Base-by-base conservation (phyloP, 2,888 invertebrate species). In the Cyrtodaria siliqua region DNA sequence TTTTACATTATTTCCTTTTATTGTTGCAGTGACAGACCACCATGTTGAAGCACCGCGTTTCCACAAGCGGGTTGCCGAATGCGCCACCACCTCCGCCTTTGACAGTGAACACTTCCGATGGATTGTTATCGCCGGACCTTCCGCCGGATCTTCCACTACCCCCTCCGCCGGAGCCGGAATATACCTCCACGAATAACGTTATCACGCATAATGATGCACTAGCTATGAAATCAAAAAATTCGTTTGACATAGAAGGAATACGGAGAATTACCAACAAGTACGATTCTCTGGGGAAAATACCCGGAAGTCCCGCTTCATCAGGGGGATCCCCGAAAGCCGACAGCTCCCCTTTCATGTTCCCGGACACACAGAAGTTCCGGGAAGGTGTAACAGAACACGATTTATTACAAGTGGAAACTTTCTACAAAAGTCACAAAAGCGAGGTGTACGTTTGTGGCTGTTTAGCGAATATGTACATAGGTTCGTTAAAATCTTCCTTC, bases 401-500 rank as follows among this genome's bases (percentile, higher is more conserved):
- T 64, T 69, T 92, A 9, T 55, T 88, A 18, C 92, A 92, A 77
- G 90, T 92, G 57, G 92, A 92, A 53, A 90, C 90, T 74, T 92
- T 92, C 71, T 92, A 90, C 80, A 95, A 95, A 74, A 96, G 96
- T 61, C 94, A 96, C 75, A 96, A 96, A 91, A 96, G 96, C 0
- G 95, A 96, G 92, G 95, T 97, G 44, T 96, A 94, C 91, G 96
- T 97, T 2, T 95, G 96, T 90, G 95, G 95, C 79, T 96, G 96
- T 9, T 91, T 97, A 89, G 96, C 96, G 20, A 92, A 93, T 78
- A 82, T 93, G 62, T 93, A 93, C 85, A 89, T 93, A 38, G 91
- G 92, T n/a, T 82, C 86, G 16, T 83, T 85, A 18, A 90, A 89
- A 71, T 59, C 84, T 26, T 73, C 78, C 55, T 76, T 79, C 49